phyloP scores from a whole-genome alignment of 2,113 vertebrate genomes.

The Crocuta crocuta region DNA sequence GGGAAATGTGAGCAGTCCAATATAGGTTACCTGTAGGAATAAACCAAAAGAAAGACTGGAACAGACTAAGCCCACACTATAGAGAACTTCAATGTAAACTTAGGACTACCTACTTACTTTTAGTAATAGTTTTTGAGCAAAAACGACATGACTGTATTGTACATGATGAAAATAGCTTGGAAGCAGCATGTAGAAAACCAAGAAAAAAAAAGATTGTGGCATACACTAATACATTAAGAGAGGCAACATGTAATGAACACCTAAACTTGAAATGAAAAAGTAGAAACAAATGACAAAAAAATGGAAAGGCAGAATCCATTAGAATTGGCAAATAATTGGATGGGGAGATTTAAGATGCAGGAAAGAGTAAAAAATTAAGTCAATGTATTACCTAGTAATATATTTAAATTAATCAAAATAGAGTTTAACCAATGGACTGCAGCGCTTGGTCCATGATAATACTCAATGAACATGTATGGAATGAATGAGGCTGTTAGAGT shows the following conservation, averaged over 20 bases:
- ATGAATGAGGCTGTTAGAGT: background rate
- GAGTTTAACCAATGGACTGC: background rate
- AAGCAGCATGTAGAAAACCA: background rate
- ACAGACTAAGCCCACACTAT: background rate
- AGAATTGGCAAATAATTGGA: background rate
- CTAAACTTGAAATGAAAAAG: slow-evolving; percentile 7
- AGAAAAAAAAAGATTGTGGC: background rate
- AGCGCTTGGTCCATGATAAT: background rate
- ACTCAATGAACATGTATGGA: background rate
- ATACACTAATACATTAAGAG: background rate
- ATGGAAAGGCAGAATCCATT: background rate
- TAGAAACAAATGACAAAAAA: background rate
- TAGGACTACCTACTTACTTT: background rate
- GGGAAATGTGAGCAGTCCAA: background rate
- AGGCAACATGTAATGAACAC: background rate
- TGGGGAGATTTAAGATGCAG: background rate
- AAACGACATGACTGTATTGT: background rate
- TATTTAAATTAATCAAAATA: slow-evolving; percentile 37
- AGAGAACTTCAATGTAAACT: background rate
- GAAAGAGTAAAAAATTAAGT: background rate
- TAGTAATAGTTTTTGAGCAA: slow-evolving; percentile 49
- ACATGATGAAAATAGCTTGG: background rate
- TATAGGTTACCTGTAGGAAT: background rate
- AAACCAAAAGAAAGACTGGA: background rate
- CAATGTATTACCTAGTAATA: background rate